Evolutionary conservation across 2,888 invertebrate species (phyloP).

Genomic region (Synergus umbraculus): DNA sequence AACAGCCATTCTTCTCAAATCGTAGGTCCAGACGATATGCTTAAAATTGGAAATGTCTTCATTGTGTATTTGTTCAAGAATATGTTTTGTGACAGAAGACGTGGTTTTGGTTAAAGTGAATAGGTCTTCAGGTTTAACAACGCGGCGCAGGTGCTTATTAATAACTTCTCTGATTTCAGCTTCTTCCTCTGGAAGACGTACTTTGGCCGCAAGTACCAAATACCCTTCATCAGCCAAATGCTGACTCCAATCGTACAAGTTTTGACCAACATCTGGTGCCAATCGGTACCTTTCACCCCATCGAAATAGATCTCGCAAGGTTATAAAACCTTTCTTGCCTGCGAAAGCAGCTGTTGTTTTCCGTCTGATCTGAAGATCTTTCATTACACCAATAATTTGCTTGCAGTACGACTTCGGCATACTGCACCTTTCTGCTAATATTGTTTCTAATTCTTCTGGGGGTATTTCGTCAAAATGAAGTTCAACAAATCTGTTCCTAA

Average conservation of each 20-base stretch:
- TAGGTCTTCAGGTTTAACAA: constrained; percentile 84
- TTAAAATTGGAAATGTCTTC: constrained; percentile 81
- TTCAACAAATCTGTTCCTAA: constrained; percentile 98
- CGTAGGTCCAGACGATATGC: constrained; percentile 96
- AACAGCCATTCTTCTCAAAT: constrained; percentile 90
- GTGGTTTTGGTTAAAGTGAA: constrained; percentile 85
- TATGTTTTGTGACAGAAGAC: constrained; percentile 87
- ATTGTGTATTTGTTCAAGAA: constrained; percentile 83
- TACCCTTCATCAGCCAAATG: constrained; percentile 98
- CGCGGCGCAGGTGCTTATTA: constrained; percentile 88
- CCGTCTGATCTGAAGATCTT: constrained; percentile 86
- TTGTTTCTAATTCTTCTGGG: constrained; percentile 89
- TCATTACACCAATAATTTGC: constrained; percentile 94
- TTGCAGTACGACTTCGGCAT: constrained; percentile 93
- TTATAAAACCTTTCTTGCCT: constrained; percentile 95
- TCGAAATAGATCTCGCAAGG: constrained; percentile 95
- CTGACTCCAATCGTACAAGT: constrained; percentile 96
- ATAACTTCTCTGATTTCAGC: constrained; percentile 88
- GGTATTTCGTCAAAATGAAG: constrained; percentile 98
- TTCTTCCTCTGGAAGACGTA: constrained; percentile 90
- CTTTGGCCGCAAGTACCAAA: constrained; percentile 94
- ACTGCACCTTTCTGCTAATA: constrained; percentile 91
- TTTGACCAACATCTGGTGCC: constrained; percentile 80
- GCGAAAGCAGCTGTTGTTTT: constrained; percentile 93
- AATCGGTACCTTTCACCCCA: constrained; percentile 97